These are phyloP conservation scores for Cryptoblepharus egeriae DNA, from an alignment of 2,797 vertebrate species.

Conservation along the genomic window DNA sequence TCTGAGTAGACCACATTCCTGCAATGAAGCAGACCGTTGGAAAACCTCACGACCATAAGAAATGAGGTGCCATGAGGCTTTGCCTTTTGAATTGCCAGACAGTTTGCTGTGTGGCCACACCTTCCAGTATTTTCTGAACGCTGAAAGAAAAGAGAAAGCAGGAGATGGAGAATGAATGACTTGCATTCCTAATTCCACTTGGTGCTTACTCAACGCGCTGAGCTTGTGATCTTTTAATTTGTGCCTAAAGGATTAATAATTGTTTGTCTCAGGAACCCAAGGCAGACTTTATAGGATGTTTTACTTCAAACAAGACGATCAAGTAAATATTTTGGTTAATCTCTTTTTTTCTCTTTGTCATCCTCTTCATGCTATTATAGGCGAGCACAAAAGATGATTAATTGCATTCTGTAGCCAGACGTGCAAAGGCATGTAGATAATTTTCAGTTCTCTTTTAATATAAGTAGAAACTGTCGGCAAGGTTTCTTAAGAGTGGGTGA, in stretches of 20 bases:
- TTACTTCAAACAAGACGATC: conserved; percentile 35
- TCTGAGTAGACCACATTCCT: too few relatives aligned
- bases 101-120: not conserved
- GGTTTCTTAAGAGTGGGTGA: not conserved
- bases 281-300: conserved; percentile 6
- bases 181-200: conserved; percentile 20
- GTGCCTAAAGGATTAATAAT: conserved; percentile 27
- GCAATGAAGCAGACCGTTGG: not conserved
- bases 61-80: not conserved
- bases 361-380: conserved; percentile 34
- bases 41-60: not conserved
- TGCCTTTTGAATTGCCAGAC: not conserved
- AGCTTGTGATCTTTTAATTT: conserved; percentile 29
- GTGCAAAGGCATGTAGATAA: not conserved
- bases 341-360: conserved; percentile 28
- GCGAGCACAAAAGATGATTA: conserved; percentile 27
- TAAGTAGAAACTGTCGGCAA: conserved; percentile 16
- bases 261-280: conserved; percentile 11
- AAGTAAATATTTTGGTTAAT: conserved; percentile 45
- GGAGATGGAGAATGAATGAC: not conserved
- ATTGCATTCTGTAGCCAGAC: conserved; percentile 32
- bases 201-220: conserved; percentile 21
- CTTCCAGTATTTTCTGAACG: not conserved
- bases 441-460: conserved; percentile 17
- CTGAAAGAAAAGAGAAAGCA: not conserved